Evolutionary conservation across 1,140 invertebrate genomes (phyloP).

Genomic region (Liolophura sinensis): DNA sequence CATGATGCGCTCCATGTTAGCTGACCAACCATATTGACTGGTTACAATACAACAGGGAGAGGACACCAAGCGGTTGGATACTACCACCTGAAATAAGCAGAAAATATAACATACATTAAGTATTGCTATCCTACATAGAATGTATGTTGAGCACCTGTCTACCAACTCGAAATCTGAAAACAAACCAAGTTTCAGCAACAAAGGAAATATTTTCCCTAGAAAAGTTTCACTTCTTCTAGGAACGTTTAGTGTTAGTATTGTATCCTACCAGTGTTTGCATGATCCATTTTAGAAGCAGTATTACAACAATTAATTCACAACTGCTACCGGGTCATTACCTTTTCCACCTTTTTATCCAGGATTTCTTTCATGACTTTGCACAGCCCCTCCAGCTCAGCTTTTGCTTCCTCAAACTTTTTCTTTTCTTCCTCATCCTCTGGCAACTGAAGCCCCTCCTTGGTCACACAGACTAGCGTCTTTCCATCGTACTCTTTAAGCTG

Average conservation of each 20-base stretch:
- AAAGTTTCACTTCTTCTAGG: too few relatives aligned
- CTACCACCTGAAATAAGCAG: constrained; percentile 82
- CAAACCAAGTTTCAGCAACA: too few relatives aligned
- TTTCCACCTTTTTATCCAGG: constrained; percentile 96
- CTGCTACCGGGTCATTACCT: constrained; percentile 59
- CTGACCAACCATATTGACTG: constrained; percentile 95
- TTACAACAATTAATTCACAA: too few relatives aligned
- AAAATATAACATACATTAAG: constrained; percentile 54
- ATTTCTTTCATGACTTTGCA: constrained; percentile 99
- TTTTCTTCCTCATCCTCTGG: constrained; percentile 87
- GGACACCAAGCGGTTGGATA: constrained; percentile 89
- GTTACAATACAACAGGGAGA: constrained; percentile 99
- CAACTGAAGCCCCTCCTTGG: constrained; percentile 95
- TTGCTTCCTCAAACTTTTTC: constrained; percentile 95
- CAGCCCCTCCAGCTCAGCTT: constrained; percentile 75
- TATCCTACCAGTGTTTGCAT: too few relatives aligned
- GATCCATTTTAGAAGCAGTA: too few relatives aligned
- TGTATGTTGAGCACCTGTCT: background rate
- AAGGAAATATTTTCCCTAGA: too few relatives aligned
- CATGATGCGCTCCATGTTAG: constrained; percentile 99
- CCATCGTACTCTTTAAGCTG: constrained; percentile 98
- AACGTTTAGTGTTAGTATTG: too few relatives aligned
- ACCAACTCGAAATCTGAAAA: too few relatives aligned
- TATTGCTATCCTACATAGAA: too few relatives aligned
- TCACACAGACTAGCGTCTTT: constrained; percentile 93